These are phyloP conservation scores for Pipistrellus pipistrellus DNA, from an alignment of 2,797 vertebrate species.

Conservation along the genomic window DNA sequence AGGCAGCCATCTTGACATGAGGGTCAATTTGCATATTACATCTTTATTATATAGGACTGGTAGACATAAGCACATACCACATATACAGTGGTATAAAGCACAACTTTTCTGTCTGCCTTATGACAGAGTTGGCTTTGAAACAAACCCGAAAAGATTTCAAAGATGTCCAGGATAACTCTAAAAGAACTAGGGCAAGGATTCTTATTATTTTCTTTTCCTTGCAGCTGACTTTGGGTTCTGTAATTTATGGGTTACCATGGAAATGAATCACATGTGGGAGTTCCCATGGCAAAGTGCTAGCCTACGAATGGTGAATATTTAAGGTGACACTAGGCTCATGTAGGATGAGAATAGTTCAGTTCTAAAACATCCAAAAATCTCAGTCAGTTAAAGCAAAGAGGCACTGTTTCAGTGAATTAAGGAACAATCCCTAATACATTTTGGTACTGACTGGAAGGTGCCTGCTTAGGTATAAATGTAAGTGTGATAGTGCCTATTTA, in stretches of 20 bases:
- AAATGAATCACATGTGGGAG: conserved; percentile 42
- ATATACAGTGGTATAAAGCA: neutral
- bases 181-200: conserved; percentile 13
- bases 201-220: neutral
- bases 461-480: neutral
- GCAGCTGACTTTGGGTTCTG: conserved; percentile 60
- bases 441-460: neutral
- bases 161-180: conserved; percentile 18
- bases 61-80: neutral
- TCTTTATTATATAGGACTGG: too few species aligned
- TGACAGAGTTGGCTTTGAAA: conserved; percentile 63
- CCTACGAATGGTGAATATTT: conserved; percentile 58
- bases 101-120: neutral
- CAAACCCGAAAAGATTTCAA: conserved; percentile 44
- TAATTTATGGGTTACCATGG: conserved; percentile 65
- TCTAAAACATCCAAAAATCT: conserved; percentile 48
- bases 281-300: conserved; percentile 55
- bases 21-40: too few species aligned
- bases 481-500: neutral
- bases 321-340: neutral
- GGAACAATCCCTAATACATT: neutral
- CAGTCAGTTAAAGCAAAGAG: neutral
- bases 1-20: too few species aligned
- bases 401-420: conserved; percentile 9
- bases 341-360: conserved; percentile 15